Evolutionary conservation across 2,888 invertebrate genomes (phyloP).

Genomic region (Galerucella nymphaeae): DNA sequence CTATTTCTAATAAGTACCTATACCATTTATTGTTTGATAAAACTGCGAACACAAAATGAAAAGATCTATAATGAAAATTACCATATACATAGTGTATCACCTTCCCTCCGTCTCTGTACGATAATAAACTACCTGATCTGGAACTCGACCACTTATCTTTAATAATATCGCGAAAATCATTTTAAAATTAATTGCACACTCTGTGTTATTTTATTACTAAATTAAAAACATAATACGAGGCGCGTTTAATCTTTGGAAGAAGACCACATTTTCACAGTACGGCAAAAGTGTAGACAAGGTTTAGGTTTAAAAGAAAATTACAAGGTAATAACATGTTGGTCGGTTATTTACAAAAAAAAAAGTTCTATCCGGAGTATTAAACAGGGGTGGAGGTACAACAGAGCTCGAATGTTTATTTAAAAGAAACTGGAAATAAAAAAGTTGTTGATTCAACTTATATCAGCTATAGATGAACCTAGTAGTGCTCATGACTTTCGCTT

Average conservation of each 20-base stretch:
- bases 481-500: too few relatives aligned
- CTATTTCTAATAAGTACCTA: too few relatives aligned
- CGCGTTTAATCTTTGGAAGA: conserved; percentile 54
- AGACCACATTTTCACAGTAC: conserved; percentile 54
- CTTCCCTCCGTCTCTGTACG: conserved; percentile 9
- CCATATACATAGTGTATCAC: background rate
- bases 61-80: background rate
- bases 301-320: conserved; percentile 55
- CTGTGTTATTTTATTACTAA: conserved; percentile 63
- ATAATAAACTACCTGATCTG: conserved; percentile 38
- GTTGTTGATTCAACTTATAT: too few relatives aligned
- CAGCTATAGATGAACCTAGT: too few relatives aligned
- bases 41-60: too few relatives aligned
- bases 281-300: conserved; percentile 50
- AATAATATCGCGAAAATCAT: conserved; percentile 64
- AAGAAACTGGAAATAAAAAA: too few relatives aligned
- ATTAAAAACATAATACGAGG: conserved; percentile 60
- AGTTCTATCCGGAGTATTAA: background rate
- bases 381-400: too few relatives aligned
- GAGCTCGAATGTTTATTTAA: too few relatives aligned
- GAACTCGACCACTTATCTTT: conserved; percentile 61
- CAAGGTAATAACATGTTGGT: conserved; percentile 60
- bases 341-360: conserved; percentile 53
- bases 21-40: too few relatives aligned
- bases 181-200: conserved; percentile 64